phyloP scores from a whole-genome alignment of 2,113 vertebrate genomes.

The Sorex fumeus region DNA sequence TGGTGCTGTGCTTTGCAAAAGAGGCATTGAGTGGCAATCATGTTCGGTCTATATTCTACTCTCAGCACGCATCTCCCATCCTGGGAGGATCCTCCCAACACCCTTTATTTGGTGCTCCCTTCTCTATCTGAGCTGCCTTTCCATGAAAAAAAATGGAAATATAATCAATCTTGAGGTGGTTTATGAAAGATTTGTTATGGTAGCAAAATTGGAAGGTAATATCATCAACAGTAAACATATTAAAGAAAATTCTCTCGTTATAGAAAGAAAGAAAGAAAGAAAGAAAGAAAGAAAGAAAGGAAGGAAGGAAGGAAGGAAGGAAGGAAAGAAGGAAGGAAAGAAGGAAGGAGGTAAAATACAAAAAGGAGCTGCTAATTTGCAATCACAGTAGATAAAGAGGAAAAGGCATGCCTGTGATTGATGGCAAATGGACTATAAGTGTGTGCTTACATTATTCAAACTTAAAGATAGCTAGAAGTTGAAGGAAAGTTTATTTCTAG shows the following conservation, averaged over 20 bases:
- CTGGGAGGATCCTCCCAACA: too few species aligned
- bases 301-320: background rate
- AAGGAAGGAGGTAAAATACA: background rate
- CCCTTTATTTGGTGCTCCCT: too few species aligned
- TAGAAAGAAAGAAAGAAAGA: background rate
- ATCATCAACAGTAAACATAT: background rate
- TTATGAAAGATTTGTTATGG: background rate
- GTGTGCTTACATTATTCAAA: background rate
- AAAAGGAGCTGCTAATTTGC: background rate
- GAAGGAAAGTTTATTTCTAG: background rate
- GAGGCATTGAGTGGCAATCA: too few species aligned
- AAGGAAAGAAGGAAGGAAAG: too few species aligned
- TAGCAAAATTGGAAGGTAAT: background rate
- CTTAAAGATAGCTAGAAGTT: background rate
- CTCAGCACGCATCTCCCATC: too few species aligned
- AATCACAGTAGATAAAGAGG: background rate
- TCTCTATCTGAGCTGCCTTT: too few species aligned
- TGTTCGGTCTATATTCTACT: too few species aligned
- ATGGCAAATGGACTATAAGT: background rate
- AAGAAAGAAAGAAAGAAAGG: background rate
- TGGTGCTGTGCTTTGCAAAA: too few species aligned
- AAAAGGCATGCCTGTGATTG: background rate
- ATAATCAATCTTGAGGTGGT: too few species aligned
- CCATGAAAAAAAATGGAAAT: background rate
- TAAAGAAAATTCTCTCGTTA: background rate